Base-by-base conservation (phyloP, 2,888 invertebrate genomes). In the Eupithecia abbreviata region DNA sequence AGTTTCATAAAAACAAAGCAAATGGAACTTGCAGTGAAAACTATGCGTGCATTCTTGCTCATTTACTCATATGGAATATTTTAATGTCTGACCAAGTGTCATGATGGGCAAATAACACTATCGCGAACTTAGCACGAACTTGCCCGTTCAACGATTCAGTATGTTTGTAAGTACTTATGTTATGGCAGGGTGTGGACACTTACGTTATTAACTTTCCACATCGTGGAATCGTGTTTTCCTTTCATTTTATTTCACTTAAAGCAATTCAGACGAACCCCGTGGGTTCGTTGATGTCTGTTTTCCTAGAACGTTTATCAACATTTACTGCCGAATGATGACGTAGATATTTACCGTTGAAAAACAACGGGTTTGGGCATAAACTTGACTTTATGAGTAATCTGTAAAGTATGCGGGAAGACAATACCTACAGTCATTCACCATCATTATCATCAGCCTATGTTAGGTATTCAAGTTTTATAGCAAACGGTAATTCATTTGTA, bases 101-200 rank as follows among this genome's bases (percentile, higher is more conserved):
- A 49, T 69, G 82, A 78, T 77, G 73, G 66, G 45, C 75, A 76
- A 71, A 74, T 76, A 72, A 73, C 65, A 45, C 43, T 71, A 78
- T 74, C 74, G 71, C 66, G n/a, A n/a, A n/a, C n/a, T n/a, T n/a
- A 65, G 70, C 82, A 82, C 78, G 81, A 80, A 78, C 74, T 71
- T 74, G 77, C 72, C 77, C 80, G 76, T 81, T 77, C 43, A 42
- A 72, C 68, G 62, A 74, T 76, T 80, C 62, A 10, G 62, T 62
- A 30, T 62, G 30, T 62, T 30, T 62, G 4, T 62, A 30, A 15
- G 30, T 47, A 77, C 70, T 71, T 76, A 75, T 66, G 78, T 74
- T 71, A 72, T 55, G 42, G 13, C 73, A 47, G 78, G 77, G 80
- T 71, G 79, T 78, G 79, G 77, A 69, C 66, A 69, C 69, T 69